phyloP scores from a whole-genome alignment of 2,888 invertebrate genomes.

The Sceliomorpha sp. region DNA sequence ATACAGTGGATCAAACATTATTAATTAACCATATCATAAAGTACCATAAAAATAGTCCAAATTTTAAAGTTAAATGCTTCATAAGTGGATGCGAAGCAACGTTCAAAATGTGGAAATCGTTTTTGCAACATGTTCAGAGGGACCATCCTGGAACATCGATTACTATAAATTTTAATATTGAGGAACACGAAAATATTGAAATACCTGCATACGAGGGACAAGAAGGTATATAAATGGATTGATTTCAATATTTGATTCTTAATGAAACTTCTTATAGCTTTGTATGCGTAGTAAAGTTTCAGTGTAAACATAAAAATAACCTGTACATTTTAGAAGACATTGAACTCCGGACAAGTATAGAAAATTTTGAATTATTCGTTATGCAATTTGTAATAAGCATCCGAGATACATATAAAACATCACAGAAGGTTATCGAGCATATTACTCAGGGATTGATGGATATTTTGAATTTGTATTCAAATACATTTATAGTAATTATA shows the following conservation, averaged over 20 bases:
- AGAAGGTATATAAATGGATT: background rate
- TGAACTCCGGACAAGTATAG: background rate
- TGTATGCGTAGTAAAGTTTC: background rate
- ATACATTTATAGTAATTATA: constrained; percentile 18
- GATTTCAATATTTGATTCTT: background rate
- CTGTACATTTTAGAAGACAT: background rate
- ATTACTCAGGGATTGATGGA: constrained; percentile 18
- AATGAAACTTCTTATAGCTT: background rate
- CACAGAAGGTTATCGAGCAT: constrained; percentile 23
- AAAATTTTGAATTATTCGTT: constrained; percentile 9
- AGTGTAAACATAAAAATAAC: no score
- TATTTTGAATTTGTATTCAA: constrained; percentile 12
- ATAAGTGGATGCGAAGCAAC: constrained; percentile 16
- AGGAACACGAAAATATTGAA: background rate
- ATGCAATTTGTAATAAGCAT: constrained; percentile 17
- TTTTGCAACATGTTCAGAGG: constrained; percentile 8
- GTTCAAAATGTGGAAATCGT: constrained; percentile 14
- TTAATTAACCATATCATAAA: constrained; percentile 14
- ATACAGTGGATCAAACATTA: constrained; percentile 9
- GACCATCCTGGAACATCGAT: background rate
- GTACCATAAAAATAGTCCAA: constrained; percentile 19
- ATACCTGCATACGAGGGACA: background rate
- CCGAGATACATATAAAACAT: constrained; percentile 27
- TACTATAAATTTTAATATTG: background rate
- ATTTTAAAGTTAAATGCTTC: constrained; percentile 13